Conservation (phyloP, 2,113 vertebrate species). For the Thermophis baileyi region DNA sequence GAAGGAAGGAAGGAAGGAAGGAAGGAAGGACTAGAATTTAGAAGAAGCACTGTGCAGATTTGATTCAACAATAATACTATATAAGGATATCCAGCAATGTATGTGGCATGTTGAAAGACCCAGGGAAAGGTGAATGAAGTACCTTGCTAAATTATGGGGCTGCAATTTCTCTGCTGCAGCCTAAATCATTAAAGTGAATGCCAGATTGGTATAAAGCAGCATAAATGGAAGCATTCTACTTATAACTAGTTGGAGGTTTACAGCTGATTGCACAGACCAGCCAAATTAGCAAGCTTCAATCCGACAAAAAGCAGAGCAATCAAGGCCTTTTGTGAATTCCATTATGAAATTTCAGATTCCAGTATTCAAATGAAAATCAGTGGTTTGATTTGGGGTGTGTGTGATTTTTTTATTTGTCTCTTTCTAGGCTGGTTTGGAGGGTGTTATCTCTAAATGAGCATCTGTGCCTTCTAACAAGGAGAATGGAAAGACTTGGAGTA, state of each 20-base stretch:
- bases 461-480: not conserved
- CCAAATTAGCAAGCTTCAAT: not conserved
- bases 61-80: not conserved
- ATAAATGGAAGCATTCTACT: not conserved
- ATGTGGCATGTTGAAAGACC: not conserved
- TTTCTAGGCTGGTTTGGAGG: not conserved
- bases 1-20: not conserved
- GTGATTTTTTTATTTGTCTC: not conserved
- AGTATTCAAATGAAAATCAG: not conserved
- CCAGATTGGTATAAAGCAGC: not conserved
- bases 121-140: not conserved
- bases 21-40: too few relatives aligned
- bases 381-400: not conserved
- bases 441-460: not conserved
- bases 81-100: not conserved
- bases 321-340: not conserved
- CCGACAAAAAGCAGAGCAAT: not conserved
- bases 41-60: not conserved
- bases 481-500: not conserved
- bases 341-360: constrained; percentile 4
- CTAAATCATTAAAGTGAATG: not conserved
- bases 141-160: not conserved
- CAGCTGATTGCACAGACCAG: not conserved
- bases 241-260: not conserved
- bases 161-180: not conserved